Evolutionary conservation across 1,140 invertebrate species (phyloP).

Genomic region (Agraylea sexmaculata): DNA sequence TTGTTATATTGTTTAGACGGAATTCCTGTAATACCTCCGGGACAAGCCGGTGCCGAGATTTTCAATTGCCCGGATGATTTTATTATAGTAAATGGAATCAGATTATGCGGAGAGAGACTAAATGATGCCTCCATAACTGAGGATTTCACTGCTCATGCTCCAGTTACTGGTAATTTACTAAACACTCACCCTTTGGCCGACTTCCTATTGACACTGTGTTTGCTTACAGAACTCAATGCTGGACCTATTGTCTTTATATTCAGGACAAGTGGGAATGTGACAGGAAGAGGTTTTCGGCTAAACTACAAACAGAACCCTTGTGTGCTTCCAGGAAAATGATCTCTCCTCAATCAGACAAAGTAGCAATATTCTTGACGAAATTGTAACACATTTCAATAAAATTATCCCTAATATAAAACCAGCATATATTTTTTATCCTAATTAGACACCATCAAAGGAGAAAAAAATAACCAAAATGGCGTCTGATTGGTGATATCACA

Average conservation of each 20-base stretch:
- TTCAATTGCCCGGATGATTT: slow-evolving; percentile 63
- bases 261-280: slow-evolving; percentile 20
- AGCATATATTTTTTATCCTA: too few relatives aligned
- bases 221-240: slow-evolving; percentile 17
- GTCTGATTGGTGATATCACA: too few relatives aligned
- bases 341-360: too few relatives aligned
- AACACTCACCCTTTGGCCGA: not conserved
- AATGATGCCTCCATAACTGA: slow-evolving; percentile 51
- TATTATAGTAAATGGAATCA: slow-evolving; percentile 50
- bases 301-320: slow-evolving; percentile 20
- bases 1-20: slow-evolving; percentile 39
- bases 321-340: too few relatives aligned
- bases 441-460: too few relatives aligned
- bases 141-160: slow-evolving; percentile 51
- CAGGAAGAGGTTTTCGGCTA: slow-evolving; percentile 17
- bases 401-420: too few relatives aligned
- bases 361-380: too few relatives aligned
- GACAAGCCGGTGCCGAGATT: slow-evolving; percentile 58
- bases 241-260: slow-evolving; percentile 19
- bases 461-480: too few relatives aligned
- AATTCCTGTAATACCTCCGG: slow-evolving; percentile 43
- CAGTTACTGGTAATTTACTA: slow-evolving; percentile 44
- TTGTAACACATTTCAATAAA: too few relatives aligned
- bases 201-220: slow-evolving; percentile 1
- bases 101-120: slow-evolving; percentile 59